Evolutionary conservation across 1,140 invertebrate species (phyloP), one percentile per base, ranked within the genome.

Genomic region (Aphaenogaster ashmeadi): DNA sequence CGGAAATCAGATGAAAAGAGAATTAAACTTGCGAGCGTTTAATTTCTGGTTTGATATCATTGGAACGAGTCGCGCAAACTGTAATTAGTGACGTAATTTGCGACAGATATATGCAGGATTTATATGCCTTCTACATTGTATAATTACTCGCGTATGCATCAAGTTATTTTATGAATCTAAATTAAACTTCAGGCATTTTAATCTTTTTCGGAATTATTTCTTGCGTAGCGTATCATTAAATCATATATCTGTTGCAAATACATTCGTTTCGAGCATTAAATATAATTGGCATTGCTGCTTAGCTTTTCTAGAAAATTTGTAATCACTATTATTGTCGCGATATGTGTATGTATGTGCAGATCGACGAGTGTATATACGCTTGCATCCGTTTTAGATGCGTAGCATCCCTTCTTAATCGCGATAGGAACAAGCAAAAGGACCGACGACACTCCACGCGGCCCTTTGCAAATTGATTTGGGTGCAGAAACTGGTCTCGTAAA

Each of bases 401-500:
- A 54, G 9, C 27, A 44, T 41, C 11, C 21, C 74, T 85, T 41
- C 71, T 85, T 44, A 33, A 56, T 41, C 66, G 36, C 41, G 41
- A 38, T 36, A 56, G 15, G 36, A 54, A 47, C 27, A 62, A 81
- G 56, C 52, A 81, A 79, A 84, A 80, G 62, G 58, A 88, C 54
- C 67, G 86, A 71, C 72, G 56, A 41, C 69, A 62, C 85, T 50
- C 77, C 11, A 27, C 58, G 69, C 56, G 15, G 77, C 75, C 58
- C 67, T 62, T 27, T 87, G 87, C 72, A 90, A 91, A 91, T 91
- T 91, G 90, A 91, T 90, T 91, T 87, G 89, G 64, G 62, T 66
- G 64, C 58, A 91, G 90, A 91, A 91, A 91, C 89, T 91, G 89
- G 90, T 91, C 90, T 86, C 77, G 89, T 81, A 80, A 90, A 91